phyloP scores from a whole-genome alignment of 2,113 vertebrate species.

The Ophiodon elongatus region DNA sequence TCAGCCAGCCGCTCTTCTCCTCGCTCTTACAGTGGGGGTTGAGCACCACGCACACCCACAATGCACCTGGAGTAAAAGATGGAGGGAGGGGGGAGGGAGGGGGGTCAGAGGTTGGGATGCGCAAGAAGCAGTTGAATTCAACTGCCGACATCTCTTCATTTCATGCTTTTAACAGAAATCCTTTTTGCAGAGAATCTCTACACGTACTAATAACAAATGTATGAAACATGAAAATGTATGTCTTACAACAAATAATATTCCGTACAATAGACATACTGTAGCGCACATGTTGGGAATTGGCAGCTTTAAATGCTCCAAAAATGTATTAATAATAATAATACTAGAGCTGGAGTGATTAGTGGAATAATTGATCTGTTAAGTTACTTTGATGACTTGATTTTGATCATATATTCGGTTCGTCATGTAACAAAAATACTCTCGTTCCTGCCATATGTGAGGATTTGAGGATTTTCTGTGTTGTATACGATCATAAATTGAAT shows the following conservation, averaged over 20 bases:
- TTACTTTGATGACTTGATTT: neutral
- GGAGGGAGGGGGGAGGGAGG: neutral
- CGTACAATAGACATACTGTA: neutral
- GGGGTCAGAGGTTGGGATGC: constrained; percentile 12
- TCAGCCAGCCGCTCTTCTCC: constrained; percentile 95
- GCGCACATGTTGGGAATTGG: neutral
- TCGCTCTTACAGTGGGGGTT: constrained; percentile 98
- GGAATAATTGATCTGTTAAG: neutral
- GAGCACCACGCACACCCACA: constrained; percentile 98
- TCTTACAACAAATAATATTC: neutral
- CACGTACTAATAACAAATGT: neutral
- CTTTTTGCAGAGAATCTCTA: neutral
- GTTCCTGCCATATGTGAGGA: neutral
- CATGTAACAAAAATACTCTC: neutral
- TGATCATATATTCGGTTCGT: neutral
- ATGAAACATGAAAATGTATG: no score
- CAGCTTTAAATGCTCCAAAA: neutral
- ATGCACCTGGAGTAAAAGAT: constrained; percentile 86
- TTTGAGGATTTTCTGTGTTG: neutral
- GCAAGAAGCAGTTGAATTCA: neutral
- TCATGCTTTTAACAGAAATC: no score
- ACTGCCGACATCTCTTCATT: neutral
- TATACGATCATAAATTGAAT: neutral
- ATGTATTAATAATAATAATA: neutral
- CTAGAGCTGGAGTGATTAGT: neutral